Base-by-base conservation (phyloP, 2,797 vertebrate genomes). In the Amphiprion clarkii region DNA sequence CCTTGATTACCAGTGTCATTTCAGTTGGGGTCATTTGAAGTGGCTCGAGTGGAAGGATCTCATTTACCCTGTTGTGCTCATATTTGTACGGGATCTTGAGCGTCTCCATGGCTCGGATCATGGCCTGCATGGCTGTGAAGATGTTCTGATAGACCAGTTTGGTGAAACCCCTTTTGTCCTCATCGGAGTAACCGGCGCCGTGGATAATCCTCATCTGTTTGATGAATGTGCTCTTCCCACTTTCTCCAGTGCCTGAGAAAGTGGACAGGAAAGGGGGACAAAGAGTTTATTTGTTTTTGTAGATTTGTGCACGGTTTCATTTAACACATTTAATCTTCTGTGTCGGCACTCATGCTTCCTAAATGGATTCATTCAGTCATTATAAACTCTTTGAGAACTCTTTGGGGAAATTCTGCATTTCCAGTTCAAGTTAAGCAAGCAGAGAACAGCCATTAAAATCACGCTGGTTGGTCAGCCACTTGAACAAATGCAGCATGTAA, bases 191-290 rank as follows among this genome's bases (percentile, higher is more conserved):
- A n/a, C 97, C 97, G 0, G 97, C 82, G 23, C 97, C 97, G 16
- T 98, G 97, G 88, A 98, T 98, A 87, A 98, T 98, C 93, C 97
- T 95, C 97, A 98, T 98, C 90, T 98, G 97, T 66, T 98, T 98
- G 93, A 98, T 98, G 57, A 98, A 98, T 0, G 97, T 98, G 89
- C 97, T 98, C 94, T 98, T 98, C 76, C 97, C 97, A 70, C 97
- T 98, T 92, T 98, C 97, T 82, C 97, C 97, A 8, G 97, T 98
- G 85, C 97, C 97, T 99, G 95, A 62, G 31, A 67, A 61, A 63
- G 48, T 2, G 63, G 58, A 88, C 46, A 36, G 14, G 11, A 11
- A 58, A 40, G 49, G 17, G 29, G 19, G 21, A 58, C 12, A 56
- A 59, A 48, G 17, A 55, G 21, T 76, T 77, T 51, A 52, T 78